Evolutionary conservation across 2,113 vertebrate genomes (phyloP).

Genomic region (Arizona elegans): DNA sequence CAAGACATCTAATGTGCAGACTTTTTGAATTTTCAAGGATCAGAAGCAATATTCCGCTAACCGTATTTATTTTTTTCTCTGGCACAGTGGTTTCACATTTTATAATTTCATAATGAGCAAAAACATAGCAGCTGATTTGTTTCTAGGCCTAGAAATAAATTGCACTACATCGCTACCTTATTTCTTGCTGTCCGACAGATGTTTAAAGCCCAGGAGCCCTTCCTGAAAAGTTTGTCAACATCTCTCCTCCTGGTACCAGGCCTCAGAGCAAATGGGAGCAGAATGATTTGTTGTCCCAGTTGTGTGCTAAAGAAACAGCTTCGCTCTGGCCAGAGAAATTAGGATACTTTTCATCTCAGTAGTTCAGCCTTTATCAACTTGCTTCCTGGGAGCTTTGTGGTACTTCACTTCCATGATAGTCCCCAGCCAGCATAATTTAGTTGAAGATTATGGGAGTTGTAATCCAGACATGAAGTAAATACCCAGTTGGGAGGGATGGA

Average conservation of each 20-base stretch:
- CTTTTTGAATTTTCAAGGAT: not conserved
- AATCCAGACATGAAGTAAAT: not conserved
- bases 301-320: not conserved
- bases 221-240: not conserved
- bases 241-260: not conserved
- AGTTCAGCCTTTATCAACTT: not conserved
- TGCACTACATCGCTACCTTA: not conserved
- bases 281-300: not conserved
- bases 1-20: not conserved
- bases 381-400: not conserved
- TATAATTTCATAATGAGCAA: not conserved
- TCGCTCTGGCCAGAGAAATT: not conserved
- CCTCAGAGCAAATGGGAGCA: not conserved
- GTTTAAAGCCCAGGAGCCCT: not conserved
- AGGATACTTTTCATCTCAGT: not conserved
- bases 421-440: not conserved
- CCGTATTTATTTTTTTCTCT: not conserved
- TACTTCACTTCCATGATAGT: not conserved
- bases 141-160: not conserved
- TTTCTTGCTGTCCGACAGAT: not conserved
- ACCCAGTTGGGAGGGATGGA: not conserved
- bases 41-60: not conserved
- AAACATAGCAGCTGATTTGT: not conserved
- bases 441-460: not conserved
- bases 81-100: not conserved